These are phyloP conservation scores for Macrotis lagotis DNA, from an alignment of 2,113 vertebrate genomes.

Conservation along the genomic window DNA sequence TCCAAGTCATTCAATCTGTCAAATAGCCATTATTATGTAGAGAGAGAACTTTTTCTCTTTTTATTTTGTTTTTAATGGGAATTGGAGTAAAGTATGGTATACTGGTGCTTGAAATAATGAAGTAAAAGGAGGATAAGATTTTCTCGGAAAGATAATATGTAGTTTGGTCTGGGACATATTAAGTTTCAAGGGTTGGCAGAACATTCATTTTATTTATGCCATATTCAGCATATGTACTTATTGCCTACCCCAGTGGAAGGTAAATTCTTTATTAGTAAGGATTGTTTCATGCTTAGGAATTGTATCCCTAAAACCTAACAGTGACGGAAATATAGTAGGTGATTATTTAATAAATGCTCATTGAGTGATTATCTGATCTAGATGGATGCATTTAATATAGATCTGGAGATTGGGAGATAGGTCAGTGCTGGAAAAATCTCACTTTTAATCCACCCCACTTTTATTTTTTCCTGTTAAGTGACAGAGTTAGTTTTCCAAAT, in stretches of 20 bases:
- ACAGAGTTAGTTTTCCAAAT: background rate
- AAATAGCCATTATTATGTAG: background rate
- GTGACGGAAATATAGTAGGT: background rate
- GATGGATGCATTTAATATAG: background rate
- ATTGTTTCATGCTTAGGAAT: background rate
- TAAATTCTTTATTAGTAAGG: background rate
- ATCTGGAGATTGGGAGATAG: background rate
- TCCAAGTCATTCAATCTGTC: background rate
- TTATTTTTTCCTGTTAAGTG: background rate
- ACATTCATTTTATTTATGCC: background rate
- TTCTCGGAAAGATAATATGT: background rate
- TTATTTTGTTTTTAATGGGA: background rate
- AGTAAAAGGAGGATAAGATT: background rate
- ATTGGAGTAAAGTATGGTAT: background rate
- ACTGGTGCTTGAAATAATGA: background rate
- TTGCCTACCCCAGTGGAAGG: background rate
- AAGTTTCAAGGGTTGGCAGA: background rate
- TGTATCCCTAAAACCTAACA: too few relatives aligned
- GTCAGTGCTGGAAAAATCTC: rapidly evolving
- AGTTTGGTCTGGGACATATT: background rate
- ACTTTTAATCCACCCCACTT: background rate
- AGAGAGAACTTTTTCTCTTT: background rate
- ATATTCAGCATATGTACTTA: background rate
- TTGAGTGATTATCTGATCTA: background rate
- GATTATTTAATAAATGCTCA: background rate